Percentiles rank a stretch among this genome's conserved stretches.
Evolutionary conservation across 2,113 vertebrate genomes (phyloP).

Genomic region (Aspiorhynchus laticeps): DNA sequence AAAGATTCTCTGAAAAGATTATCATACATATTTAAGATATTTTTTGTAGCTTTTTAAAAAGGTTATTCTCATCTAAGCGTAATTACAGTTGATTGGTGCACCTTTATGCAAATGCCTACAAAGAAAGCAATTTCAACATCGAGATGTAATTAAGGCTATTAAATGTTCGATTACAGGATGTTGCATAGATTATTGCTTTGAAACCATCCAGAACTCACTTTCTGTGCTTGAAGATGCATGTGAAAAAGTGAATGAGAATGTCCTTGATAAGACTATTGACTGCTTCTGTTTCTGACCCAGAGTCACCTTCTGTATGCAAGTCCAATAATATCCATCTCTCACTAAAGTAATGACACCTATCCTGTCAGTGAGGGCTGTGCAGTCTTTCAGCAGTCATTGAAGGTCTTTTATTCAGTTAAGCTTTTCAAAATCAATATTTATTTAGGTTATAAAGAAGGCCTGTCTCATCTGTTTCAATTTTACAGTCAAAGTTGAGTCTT

Average conservation of each 20-base stretch:
- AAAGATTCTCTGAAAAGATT: background rate
- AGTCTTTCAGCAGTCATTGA: constrained; percentile 13
- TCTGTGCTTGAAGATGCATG: background rate
- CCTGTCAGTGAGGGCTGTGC: background rate
- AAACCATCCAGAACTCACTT: background rate
- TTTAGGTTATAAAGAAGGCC: background rate
- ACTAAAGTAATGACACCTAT: constrained; percentile 7
- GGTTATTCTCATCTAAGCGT: background rate
- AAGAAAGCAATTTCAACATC: constrained; percentile 19
- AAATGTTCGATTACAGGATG: background rate
- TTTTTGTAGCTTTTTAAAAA: background rate
- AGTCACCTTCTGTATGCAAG: background rate
- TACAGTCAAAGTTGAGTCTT: constrained; percentile 12
- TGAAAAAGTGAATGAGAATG: background rate
- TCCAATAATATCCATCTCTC: constrained; percentile 19
- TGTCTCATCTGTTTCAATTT: constrained; percentile 12
- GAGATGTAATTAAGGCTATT: constrained; percentile 35
- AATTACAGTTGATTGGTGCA: constrained; percentile 16
- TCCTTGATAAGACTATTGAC: constrained; percentile 9
- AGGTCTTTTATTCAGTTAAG: constrained; percentile 17
- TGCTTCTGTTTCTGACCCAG: background rate
- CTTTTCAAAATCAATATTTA: constrained; percentile 31
- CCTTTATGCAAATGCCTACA: constrained; percentile 5
- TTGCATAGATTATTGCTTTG: background rate
- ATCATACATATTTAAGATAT: background rate